Evolutionary conservation across 2,797 vertebrate species (phyloP).

Genomic region (Choloepus didactylus): DNA sequence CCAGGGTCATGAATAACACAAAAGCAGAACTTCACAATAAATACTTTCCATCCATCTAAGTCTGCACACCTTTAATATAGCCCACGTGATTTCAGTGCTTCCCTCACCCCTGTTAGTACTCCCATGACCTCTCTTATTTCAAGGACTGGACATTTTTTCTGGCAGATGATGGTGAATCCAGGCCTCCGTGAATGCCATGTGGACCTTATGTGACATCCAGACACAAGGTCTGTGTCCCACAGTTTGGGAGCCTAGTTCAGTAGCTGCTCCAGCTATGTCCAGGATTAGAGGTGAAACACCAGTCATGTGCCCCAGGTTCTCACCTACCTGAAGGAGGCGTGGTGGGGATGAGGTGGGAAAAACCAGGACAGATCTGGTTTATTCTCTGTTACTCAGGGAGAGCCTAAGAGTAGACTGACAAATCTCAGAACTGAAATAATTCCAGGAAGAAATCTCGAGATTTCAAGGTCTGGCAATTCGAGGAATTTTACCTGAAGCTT

Average conservation of each 20-base stretch:
- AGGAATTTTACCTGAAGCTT: background rate
- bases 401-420: background rate
- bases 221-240: background rate
- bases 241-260: background rate
- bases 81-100: background rate
- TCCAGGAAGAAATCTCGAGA: background rate
- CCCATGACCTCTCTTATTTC: background rate
- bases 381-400: background rate
- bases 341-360: background rate
- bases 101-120: background rate
- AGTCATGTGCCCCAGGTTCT: background rate
- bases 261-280: background rate
- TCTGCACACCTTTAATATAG: background rate
- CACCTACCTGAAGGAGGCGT: too few species aligned
- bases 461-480: background rate
- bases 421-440: background rate
- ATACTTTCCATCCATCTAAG: background rate
- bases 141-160: conserved; percentile 30
- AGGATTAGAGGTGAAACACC: background rate
- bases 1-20: conserved; percentile 25
- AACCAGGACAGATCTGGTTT: background rate
- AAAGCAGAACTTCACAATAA: background rate
- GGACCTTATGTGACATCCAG: background rate
- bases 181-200: background rate
- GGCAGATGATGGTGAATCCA: background rate